Evolutionary conservation across 1,140 invertebrate species (phyloP).

Genomic region (Drosophila tsacasi): DNA sequence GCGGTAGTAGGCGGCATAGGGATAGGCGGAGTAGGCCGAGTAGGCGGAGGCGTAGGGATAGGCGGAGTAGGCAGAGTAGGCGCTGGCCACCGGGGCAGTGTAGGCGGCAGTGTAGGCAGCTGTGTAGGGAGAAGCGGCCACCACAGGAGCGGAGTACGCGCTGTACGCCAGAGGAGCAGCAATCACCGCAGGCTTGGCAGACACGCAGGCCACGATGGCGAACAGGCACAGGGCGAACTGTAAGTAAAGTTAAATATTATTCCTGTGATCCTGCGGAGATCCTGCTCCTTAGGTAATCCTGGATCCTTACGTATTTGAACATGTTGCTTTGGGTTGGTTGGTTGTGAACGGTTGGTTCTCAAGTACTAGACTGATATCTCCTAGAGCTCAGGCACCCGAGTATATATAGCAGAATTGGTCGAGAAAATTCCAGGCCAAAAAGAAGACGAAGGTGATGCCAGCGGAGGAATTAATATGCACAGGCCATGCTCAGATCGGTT

Average conservation of each 20-base stretch:
- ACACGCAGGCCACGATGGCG: slow-evolving; percentile 81
- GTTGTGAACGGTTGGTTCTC: slow-evolving; percentile 69
- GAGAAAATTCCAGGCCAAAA: slow-evolving; percentile 41
- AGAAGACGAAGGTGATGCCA: slow-evolving; percentile 47
- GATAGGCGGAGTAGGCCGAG: slow-evolving; percentile 66
- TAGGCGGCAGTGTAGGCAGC: slow-evolving; percentile 77
- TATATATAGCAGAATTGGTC: slow-evolving; percentile 60
- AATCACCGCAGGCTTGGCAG: slow-evolving; percentile 74
- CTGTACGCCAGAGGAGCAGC: slow-evolving; percentile 85
- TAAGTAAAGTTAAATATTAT: not conserved
- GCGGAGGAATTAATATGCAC: slow-evolving; percentile 60
- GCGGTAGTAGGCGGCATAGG: slow-evolving; percentile 75
- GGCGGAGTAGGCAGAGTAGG: slow-evolving; percentile 68
- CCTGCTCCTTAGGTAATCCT: not conserved
- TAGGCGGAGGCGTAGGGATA: slow-evolving; percentile 65
- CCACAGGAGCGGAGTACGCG: slow-evolving; percentile 84
- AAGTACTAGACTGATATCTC: slow-evolving; percentile 75
- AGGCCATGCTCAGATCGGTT: slow-evolving; percentile 34
- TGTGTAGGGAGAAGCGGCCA: slow-evolving; percentile 72
- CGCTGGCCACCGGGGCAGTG: slow-evolving; percentile 66
- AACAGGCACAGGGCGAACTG: slow-evolving; percentile 80
- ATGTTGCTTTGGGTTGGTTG: slow-evolving; percentile 58
- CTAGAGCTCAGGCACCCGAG: slow-evolving; percentile 20
- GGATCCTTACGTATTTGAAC: slow-evolving; percentile 81
- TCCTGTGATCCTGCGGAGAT: not conserved